Evolutionary conservation across 2,888 invertebrate genomes (phyloP).

Genomic region (Tholera decimalis): DNA sequence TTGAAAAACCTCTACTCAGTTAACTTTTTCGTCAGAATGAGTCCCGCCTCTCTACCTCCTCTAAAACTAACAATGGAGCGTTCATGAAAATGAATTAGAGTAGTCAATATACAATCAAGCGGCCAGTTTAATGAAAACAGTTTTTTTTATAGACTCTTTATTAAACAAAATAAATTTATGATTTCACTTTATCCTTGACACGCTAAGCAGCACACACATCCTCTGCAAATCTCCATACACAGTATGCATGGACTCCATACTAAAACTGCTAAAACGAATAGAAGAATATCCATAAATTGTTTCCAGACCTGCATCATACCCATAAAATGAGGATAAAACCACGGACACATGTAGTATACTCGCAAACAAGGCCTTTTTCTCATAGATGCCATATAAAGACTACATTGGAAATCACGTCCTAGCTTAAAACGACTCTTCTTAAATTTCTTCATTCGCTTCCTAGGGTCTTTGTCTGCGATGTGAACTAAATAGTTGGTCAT

Average conservation of each 20-base stretch:
- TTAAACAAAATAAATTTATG: neutral
- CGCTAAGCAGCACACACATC: slow-evolving; percentile 71
- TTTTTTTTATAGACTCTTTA: slow-evolving; percentile 1
- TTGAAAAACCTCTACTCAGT: no score
- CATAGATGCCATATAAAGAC: slow-evolving; percentile 73
- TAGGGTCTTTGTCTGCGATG: slow-evolving; percentile 44
- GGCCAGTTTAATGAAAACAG: neutral
- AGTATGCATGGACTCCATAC: slow-evolving; percentile 81
- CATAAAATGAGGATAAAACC: slow-evolving; percentile 78
- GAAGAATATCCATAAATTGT: slow-evolving; percentile 71
- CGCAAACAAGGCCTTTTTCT: slow-evolving; percentile 71
- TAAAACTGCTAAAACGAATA: slow-evolving; percentile 74
- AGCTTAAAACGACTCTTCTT: slow-evolving; percentile 28
- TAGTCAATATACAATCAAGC: neutral
- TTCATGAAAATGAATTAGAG: neutral
- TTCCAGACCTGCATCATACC: slow-evolving; percentile 69
- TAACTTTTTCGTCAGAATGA: no score
- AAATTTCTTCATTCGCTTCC: slow-evolving; percentile 25
- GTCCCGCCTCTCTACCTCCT: no score
- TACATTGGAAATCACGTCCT: slow-evolving; percentile 68
- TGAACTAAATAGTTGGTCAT: slow-evolving; percentile 47
- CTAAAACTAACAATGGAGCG: no score
- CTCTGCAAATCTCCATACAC: slow-evolving; percentile 71
- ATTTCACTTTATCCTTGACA: slow-evolving; percentile 65
- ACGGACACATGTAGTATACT: slow-evolving; percentile 73